These are phyloP conservation scores for Drosophila kanapiae DNA, from an alignment of 1,140 invertebrate genomes.

Conservation along the genomic window DNA sequence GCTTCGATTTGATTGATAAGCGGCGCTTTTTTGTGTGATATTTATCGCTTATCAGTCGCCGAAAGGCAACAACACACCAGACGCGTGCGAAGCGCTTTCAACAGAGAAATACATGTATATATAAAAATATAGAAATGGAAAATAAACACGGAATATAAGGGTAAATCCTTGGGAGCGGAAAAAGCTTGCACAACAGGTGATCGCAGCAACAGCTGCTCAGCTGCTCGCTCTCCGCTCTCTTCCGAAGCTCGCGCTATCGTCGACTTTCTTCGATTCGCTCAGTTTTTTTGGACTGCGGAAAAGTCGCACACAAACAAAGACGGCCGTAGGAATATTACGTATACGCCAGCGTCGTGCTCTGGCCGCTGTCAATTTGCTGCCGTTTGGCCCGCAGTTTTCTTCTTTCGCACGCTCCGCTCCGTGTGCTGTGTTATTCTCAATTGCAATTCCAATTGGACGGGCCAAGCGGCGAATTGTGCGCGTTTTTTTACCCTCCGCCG, in stretches of 20 bases:
- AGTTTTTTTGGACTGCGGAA: slow-evolving; percentile 68
- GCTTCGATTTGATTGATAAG: slow-evolving; percentile 59
- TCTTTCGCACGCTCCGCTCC: slow-evolving; percentile 65
- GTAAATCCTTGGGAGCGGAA: slow-evolving; percentile 40
- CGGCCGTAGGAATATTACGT: slow-evolving; percentile 58
- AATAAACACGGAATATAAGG: neutral
- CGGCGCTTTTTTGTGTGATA: slow-evolving; percentile 19
- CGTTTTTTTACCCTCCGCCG: slow-evolving; percentile 17
- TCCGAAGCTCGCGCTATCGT: slow-evolving; percentile 7
- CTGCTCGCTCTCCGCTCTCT: slow-evolving; percentile 10
- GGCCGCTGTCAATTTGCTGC: slow-evolving; percentile 42
- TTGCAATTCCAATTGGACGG: slow-evolving; percentile 76
- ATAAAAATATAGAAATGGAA: neutral
- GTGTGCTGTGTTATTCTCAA: slow-evolving; percentile 71
- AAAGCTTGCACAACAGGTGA: slow-evolving; percentile 59
- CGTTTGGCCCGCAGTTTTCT: slow-evolving; percentile 64
- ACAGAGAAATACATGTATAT: neutral
- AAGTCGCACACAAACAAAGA: slow-evolving; percentile 48
- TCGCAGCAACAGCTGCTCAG: slow-evolving; percentile 56
- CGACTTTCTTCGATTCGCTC: slow-evolving; percentile 19
- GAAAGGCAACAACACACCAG: slow-evolving; percentile 9
- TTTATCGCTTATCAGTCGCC: slow-evolving; percentile 32
- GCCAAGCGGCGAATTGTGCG: slow-evolving; percentile 54
- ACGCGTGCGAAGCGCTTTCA: slow-evolving; percentile 11
- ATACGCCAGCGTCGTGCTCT: slow-evolving; percentile 59